phyloP scores from a whole-genome alignment of 2,888 invertebrate genomes.

The Lepeophtheirus nordmannii region DNA sequence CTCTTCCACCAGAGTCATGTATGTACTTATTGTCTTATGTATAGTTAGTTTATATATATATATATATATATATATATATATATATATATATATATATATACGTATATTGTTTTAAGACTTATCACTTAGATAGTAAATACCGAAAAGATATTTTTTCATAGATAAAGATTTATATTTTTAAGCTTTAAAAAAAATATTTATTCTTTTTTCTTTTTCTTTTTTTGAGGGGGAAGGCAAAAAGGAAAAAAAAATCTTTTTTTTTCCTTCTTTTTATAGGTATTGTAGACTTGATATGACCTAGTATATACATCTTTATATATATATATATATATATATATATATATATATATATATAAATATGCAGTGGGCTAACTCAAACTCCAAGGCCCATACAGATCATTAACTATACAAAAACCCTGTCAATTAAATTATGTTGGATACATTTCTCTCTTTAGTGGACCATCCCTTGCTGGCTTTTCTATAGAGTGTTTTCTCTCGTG shows the following conservation, averaged over 20 bases:
- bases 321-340: constrained; percentile 2
- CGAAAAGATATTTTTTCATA: constrained; percentile 3
- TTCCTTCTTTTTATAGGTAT: not conserved
- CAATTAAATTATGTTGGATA: too few relatives aligned
- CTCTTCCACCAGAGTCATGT: too few relatives aligned
- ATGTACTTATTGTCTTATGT: too few relatives aligned
- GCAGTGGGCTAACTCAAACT: too few relatives aligned
- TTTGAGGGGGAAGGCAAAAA: not conserved
- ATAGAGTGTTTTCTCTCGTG: too few relatives aligned
- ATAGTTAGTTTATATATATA: too few relatives aligned
- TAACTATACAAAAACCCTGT: too few relatives aligned
- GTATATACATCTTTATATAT: not conserved
- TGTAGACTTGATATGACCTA: not conserved
- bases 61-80: constrained; percentile 2
- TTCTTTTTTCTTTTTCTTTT: not conserved
- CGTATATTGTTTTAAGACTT: constrained; percentile 4
- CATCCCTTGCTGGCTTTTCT: too few relatives aligned
- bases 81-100: not conserved
- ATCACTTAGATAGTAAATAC: constrained; percentile 4
- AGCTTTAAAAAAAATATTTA: constrained; percentile 1
- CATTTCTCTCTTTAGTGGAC: too few relatives aligned
- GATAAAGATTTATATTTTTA: not conserved
- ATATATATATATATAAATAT: not conserved
- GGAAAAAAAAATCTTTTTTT: not conserved
- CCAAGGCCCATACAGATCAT: too few relatives aligned